Percentiles rank a stretch among this genome's conserved stretches.
phyloP scores from a whole-genome alignment of 2,888 invertebrate species.

The Drosophila neotestacea region DNA sequence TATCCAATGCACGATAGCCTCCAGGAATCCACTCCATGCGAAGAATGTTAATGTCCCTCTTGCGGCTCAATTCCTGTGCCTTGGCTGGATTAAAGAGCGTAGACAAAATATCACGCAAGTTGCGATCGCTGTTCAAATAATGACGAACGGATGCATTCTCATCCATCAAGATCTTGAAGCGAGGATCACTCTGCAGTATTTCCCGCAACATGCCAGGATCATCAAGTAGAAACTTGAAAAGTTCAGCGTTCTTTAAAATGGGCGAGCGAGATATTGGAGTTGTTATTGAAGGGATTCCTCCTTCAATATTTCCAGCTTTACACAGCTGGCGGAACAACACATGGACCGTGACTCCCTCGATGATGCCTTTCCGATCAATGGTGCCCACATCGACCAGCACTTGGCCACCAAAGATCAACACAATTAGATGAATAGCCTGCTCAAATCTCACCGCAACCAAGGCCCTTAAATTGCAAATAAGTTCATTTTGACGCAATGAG shows the following conservation, averaged over 20 bases:
- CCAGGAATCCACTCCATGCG: slow-evolving; percentile 62
- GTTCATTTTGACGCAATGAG: slow-evolving; percentile 60
- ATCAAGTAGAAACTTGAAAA: slow-evolving; percentile 23
- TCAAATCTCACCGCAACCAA: slow-evolving; percentile 67
- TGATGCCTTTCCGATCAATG: slow-evolving; percentile 59
- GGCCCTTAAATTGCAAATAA: slow-evolving; percentile 59
- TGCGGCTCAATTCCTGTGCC: slow-evolving; percentile 51
- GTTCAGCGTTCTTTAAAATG: not conserved
- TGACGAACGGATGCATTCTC: slow-evolving; percentile 39
- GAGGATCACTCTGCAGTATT: slow-evolving; percentile 38
- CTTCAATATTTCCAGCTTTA: not conserved
- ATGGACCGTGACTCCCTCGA: slow-evolving; percentile 62
- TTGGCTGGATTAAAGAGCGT: slow-evolving; percentile 51
- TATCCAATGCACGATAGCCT: slow-evolving; percentile 29
- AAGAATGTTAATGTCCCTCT: slow-evolving; percentile 48
- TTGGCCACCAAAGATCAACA: slow-evolving; percentile 62
- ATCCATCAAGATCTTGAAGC: slow-evolving; percentile 40
- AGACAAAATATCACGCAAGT: slow-evolving; percentile 50
- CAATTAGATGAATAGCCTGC: slow-evolving; percentile 36
- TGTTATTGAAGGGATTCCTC: not conserved
- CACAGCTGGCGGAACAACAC: slow-evolving; percentile 48
- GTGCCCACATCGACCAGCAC: slow-evolving; percentile 63
- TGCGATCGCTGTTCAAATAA: slow-evolving; percentile 53
- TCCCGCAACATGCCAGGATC: slow-evolving; percentile 39
- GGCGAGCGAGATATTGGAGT: not conserved